Conservation (phyloP, 2,888 invertebrate species). For the Deilephila porcellus region DNA sequence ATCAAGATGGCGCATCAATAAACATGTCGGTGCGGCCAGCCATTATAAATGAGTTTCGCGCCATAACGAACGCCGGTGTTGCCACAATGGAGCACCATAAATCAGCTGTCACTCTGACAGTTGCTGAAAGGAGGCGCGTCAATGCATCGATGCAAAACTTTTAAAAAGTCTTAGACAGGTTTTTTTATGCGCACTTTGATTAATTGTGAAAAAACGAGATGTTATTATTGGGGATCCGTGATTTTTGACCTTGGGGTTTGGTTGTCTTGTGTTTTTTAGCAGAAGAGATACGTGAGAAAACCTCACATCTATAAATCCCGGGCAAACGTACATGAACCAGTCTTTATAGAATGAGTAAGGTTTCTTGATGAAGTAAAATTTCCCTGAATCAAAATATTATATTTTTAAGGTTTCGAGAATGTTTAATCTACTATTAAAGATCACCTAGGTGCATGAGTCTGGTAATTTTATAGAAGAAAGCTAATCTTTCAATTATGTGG, state of each 20-base stretch:
- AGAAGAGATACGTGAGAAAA: too few species aligned
- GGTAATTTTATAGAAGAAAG: too few species aligned
- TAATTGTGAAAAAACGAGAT: slow-evolving; percentile 70
- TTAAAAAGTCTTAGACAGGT: slow-evolving; percentile 64
- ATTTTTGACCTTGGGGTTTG: slow-evolving; percentile 19
- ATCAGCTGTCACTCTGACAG: slow-evolving; percentile 81
- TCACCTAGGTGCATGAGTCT: too few species aligned
- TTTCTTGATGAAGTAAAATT: too few species aligned
- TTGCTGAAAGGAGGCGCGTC: slow-evolving; percentile 78
- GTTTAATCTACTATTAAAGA: too few species aligned
- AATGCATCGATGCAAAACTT: slow-evolving; percentile 81
- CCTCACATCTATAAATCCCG: too few species aligned
- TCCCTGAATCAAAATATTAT: too few species aligned
- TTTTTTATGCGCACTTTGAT: slow-evolving; percentile 65
- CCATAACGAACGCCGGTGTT: slow-evolving; percentile 76
- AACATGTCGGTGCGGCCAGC: slow-evolving; percentile 12
- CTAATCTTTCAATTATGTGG: too few species aligned
- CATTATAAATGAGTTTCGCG: slow-evolving; percentile 77
- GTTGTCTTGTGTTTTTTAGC: background rate
- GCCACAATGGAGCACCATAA: slow-evolving; percentile 80
- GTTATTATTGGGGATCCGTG: slow-evolving; percentile 49
- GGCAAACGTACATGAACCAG: too few species aligned
- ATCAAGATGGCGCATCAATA: slow-evolving; percentile 22
- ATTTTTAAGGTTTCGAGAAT: too few species aligned
- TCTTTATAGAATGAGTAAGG: too few species aligned